Evolutionary conservation across 1,140 invertebrate genomes (phyloP), one percentile per base, ranked within the genome.

Genomic region (Acromyrmex echinatior): DNA sequence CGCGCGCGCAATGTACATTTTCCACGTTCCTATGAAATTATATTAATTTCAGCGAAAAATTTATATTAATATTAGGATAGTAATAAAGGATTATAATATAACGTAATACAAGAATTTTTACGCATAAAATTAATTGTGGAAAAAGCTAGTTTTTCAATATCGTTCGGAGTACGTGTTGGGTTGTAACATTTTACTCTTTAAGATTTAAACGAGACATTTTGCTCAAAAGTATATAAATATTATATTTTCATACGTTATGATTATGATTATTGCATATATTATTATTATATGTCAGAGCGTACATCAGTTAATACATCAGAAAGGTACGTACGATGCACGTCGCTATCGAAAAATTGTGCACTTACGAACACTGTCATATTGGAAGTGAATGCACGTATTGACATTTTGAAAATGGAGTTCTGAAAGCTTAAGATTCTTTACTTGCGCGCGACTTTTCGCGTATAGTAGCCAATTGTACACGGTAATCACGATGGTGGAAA

Each of bases 341-440:
- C 21, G 16, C 18, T 9, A 31, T 31, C 12, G 62, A 25, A 16
- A 49, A 79, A 66, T 65, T 51, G 77, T 51, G 12, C 77, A 51
- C 56, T 79, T 66, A 79, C 28, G 25, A 12, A 12, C 18, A 66
- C 45, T 79, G 39, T 78, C 39, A 31, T 63, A 65, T 65, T 78
- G 16, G 35, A 58, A 58, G 25, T 31, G 35, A 51, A 66, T n/a
- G 16, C 39, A 79, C 45, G 35, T 79, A 79, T 66, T 79, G 77
- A 79, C 60, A 51, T 66, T 79, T 31, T 79, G 45, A 49, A 71
- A 71, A 81, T 73, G 21, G 79, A 73, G 1, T 45, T 81, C 25
- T n/a, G 49, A 58, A 45, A 58, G 66, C 79, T 73, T 71, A 58
- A 58, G 79, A 71, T 58, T 81, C 35, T 73, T 73, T n/a, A 21